These are phyloP conservation scores for Tinamus major DNA, from an alignment of 2,797 vertebrate genomes.

Conservation along the genomic window DNA sequence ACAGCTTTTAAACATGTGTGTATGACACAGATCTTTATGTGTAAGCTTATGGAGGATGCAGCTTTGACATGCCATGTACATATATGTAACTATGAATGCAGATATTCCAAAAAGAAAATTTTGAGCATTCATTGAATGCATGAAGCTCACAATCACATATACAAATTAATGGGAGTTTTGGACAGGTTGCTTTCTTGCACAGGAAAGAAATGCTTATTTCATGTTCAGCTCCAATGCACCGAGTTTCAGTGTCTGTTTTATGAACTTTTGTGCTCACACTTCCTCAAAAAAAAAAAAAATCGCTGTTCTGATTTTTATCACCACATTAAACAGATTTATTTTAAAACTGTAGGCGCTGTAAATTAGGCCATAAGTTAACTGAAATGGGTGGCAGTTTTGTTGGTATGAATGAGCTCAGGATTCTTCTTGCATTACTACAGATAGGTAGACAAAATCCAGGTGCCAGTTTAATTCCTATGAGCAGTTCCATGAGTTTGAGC, in stretches of 20 bases:
- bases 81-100: neutral
- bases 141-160: neutral
- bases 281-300: too few relatives aligned
- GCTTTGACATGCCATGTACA: neutral
- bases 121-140: neutral
- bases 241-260: neutral
- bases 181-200: neutral
- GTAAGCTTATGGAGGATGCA: neutral
- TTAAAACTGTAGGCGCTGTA: neutral
- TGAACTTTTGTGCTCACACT: too few relatives aligned
- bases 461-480: neutral
- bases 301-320: neutral
- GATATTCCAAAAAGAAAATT: neutral
- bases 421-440: neutral
- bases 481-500: neutral
- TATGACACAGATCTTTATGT: neutral
- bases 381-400: neutral
- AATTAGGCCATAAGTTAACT: neutral
- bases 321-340: neutral
- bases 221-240: neutral
- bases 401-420: neutral
- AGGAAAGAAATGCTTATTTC: neutral
- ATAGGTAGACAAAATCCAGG: neutral
- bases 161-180: neutral
- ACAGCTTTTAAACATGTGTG: neutral